A percentile compares a stretch with the other conserved stretches of the same genome.
Conservation (phyloP, 2,797 vertebrate species). For the Synanceia verrucosa region DNA sequence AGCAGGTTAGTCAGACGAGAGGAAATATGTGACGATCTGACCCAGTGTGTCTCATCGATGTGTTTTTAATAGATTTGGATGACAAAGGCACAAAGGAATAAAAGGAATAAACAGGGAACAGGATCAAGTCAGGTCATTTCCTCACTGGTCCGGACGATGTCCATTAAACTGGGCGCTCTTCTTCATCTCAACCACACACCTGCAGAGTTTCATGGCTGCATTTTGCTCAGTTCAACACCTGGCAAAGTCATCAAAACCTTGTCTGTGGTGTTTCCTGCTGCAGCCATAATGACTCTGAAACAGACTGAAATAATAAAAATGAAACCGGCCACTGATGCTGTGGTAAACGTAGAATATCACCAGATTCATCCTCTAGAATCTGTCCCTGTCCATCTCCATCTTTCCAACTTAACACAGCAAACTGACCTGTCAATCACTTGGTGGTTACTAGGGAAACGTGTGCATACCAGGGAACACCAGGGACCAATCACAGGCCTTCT, state of each 20-base stretch:
- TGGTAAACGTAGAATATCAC: not conserved
- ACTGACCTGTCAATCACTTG: not conserved
- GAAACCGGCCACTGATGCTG: not conserved
- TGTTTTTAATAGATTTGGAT: not conserved
- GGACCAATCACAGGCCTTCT: not conserved
- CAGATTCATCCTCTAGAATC: too few relatives aligned
- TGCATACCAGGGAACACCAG: not conserved
- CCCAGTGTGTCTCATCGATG: not conserved
- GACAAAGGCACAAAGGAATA: too few relatives aligned
- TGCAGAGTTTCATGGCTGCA: not conserved
- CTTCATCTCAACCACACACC: not conserved
- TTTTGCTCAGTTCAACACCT: not conserved
- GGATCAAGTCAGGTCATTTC: too few relatives aligned
- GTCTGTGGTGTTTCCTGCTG: not conserved
- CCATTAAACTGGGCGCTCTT: not conserved
- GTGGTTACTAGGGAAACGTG: not conserved
- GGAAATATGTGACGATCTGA: not conserved
- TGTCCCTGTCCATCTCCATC: not conserved
- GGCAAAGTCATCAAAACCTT: not conserved
- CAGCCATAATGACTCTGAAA: not conserved
- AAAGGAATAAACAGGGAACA: too few relatives aligned
- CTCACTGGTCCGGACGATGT: too few relatives aligned
- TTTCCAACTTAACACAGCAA: not conserved
- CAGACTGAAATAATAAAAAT: not conserved
- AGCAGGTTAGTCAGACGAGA: not conserved